A percentile compares a stretch with the other conserved stretches of the same genome.
Conservation (phyloP, 1,140 invertebrate species). For the Gryon sp. region DNA sequence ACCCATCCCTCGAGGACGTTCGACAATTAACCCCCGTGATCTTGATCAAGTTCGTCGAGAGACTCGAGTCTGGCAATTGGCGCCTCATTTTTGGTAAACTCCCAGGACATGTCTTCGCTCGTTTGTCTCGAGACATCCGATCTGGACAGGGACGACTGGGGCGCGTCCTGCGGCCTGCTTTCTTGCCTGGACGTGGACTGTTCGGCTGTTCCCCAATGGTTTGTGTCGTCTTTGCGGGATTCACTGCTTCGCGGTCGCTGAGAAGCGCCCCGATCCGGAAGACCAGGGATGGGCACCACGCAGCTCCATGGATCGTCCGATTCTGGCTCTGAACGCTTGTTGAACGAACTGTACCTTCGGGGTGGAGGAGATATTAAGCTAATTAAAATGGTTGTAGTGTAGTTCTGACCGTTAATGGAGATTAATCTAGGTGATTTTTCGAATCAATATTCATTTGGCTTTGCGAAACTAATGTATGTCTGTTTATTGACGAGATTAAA, state of each 20-base stretch:
- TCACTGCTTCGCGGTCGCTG: slow-evolving; percentile 73
- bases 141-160: slow-evolving; percentile 34
- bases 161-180: slow-evolving; percentile 39
- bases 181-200: slow-evolving; percentile 52
- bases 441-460: background rate
- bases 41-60: slow-evolving; percentile 83
- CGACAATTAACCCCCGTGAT: slow-evolving; percentile 72
- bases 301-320: slow-evolving; percentile 75
- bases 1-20: background rate
- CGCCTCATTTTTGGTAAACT: slow-evolving; percentile 80
- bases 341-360: slow-evolving; percentile 76
- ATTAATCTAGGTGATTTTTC: slow-evolving; percentile 18
- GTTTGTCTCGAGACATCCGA: slow-evolving; percentile 53
- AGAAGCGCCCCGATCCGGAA: slow-evolving; percentile 20
- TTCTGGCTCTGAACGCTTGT: slow-evolving; percentile 75
- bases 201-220: slow-evolving; percentile 57
- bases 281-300: slow-evolving; percentile 62
- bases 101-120: slow-evolving; percentile 80
- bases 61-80: slow-evolving; percentile 85
- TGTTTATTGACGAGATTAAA: no score
- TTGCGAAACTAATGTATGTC: no score
- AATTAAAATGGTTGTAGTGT: slow-evolving; percentile 1
- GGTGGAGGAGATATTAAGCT: slow-evolving; percentile 35
- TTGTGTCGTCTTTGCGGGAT: slow-evolving; percentile 66
- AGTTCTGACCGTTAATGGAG: background rate